These are phyloP conservation scores for Leptopilina boulardi DNA, from an alignment of 1,140 invertebrate genomes.

Conservation along the genomic window DNA sequence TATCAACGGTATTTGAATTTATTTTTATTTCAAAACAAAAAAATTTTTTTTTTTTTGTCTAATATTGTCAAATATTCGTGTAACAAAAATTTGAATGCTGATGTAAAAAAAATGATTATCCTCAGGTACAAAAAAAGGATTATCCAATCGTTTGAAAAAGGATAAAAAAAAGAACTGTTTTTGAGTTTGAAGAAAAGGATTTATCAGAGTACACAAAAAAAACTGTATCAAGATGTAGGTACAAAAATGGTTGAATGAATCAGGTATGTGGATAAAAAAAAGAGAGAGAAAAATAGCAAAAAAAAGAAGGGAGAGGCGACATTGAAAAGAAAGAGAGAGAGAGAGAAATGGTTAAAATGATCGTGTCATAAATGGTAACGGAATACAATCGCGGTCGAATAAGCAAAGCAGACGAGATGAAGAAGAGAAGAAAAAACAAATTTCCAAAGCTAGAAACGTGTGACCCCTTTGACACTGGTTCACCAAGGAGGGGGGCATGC, in stretches of 20 bases:
- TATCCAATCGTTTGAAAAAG: neutral
- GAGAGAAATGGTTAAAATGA: slow-evolving; percentile 41
- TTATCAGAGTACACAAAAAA: slow-evolving; percentile 42
- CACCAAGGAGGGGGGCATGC: slow-evolving; percentile 48
- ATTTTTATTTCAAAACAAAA: neutral
- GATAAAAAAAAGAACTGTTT: neutral
- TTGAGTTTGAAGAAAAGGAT: neutral
- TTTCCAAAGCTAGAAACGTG: slow-evolving; percentile 50
- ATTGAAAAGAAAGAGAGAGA: too few relatives aligned
- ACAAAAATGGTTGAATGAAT: slow-evolving; percentile 58
- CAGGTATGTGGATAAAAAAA: slow-evolving; percentile 50
- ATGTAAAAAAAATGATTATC: too few relatives aligned
- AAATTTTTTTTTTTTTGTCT: too few relatives aligned
- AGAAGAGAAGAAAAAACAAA: slow-evolving; percentile 53
- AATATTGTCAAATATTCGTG: too few relatives aligned
- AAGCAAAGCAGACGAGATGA: slow-evolving; percentile 52
- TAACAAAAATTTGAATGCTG: too few relatives aligned
- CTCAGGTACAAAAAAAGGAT: slow-evolving; percentile 25
- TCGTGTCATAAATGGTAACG: slow-evolving; percentile 58
- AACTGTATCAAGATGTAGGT: slow-evolving; percentile 54
- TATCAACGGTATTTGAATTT: neutral
- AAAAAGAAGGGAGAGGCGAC: slow-evolving; percentile 35
- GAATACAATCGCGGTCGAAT: slow-evolving; percentile 49
- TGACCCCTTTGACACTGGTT: slow-evolving; percentile 61
- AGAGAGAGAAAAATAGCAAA: slow-evolving; percentile 46